Percentiles rank a stretch among this genome's conserved stretches.
Evolutionary conservation across 92 coral and sea anemone species (phyloP).

Genomic region (Paragorgia papillata): DNA sequence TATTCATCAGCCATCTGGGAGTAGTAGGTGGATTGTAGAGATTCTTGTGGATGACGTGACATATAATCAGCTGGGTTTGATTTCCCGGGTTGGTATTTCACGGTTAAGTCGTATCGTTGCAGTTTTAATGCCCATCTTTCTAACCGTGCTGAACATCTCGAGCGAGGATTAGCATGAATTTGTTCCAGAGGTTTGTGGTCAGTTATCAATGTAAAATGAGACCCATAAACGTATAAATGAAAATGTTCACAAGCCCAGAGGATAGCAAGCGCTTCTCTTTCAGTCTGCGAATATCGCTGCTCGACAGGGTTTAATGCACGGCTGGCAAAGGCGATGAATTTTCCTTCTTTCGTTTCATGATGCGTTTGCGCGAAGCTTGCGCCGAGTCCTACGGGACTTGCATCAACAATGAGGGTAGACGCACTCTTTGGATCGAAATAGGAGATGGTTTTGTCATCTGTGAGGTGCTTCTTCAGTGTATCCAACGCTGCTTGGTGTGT

Average conservation of each 20-base stretch:
- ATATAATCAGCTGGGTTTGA: conserved; percentile 12
- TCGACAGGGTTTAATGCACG: conserved; percentile 41
- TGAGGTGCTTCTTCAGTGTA: conserved; percentile 32
- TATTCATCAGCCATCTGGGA: conserved; percentile 50
- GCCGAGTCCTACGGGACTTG: conserved; percentile 45
- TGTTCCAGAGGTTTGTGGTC: conserved; percentile 27
- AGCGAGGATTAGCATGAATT: conserved; percentile 15
- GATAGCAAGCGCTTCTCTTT: conserved; percentile 38
- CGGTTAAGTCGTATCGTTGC: conserved; percentile 24
- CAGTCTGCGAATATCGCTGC: conserved; percentile 48
- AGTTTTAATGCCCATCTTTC: conserved; percentile 24
- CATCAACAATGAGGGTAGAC: conserved; percentile 40
- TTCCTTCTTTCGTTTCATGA: background rate
- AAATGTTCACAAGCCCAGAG: conserved; percentile 44
- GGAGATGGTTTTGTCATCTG: conserved; percentile 27
- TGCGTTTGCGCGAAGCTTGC: conserved; percentile 19
- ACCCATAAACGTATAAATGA: conserved; percentile 32
- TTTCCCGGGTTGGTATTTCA: conserved; percentile 27
- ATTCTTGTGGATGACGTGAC: conserved; percentile 12
- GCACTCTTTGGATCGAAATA: conserved; percentile 30
- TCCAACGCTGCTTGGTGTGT: conserved; percentile 28
- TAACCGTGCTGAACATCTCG: conserved; percentile 32
- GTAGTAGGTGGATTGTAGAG: too few relatives aligned
- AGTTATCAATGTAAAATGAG: conserved; percentile 12
- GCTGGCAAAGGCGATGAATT: conserved; percentile 33